phyloP scores from a whole-genome alignment of 23 tunicate species.

The Ciona savignyi region DNA sequence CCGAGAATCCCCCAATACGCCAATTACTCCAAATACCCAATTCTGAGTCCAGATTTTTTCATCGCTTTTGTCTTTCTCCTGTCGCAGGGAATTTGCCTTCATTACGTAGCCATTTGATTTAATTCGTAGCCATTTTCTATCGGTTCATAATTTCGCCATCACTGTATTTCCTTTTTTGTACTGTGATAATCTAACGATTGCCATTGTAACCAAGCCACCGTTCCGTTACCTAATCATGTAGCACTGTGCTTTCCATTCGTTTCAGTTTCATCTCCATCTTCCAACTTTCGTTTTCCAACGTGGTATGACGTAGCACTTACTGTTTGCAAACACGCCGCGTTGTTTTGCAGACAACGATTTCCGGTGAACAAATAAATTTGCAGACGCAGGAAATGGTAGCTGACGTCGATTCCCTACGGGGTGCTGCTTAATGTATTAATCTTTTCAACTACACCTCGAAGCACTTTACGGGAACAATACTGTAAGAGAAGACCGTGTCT shows the following conservation, averaged over 20 bases:
- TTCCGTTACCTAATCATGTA: not conserved
- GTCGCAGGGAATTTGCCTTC: not conserved
- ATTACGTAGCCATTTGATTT: not conserved
- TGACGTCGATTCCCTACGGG: too few relatives aligned
- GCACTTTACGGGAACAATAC: too few relatives aligned
- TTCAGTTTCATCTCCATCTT: not conserved
- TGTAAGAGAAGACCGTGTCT: too few relatives aligned
- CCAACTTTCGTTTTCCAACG: too few relatives aligned
- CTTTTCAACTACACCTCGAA: too few relatives aligned
- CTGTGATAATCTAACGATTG: not conserved
- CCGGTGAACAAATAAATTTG: not conserved
- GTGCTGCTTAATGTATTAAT: too few relatives aligned
- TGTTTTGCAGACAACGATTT: not conserved
- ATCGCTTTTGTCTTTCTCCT: not conserved
- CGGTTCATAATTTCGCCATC: not conserved
- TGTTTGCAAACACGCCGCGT: not conserved
- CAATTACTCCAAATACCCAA: not conserved
- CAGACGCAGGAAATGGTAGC: not conserved
- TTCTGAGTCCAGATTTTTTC: too few relatives aligned
- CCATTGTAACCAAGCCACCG: not conserved
- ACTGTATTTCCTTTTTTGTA: too few relatives aligned
- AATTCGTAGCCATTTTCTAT: not conserved
- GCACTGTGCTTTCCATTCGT: not conserved
- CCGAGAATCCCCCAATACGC: conserved; percentile 13
- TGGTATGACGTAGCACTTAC: too few relatives aligned